These are phyloP conservation scores for Varecia variegata DNA, from an alignment of 2,797 vertebrate species.

Conservation along the genomic window DNA sequence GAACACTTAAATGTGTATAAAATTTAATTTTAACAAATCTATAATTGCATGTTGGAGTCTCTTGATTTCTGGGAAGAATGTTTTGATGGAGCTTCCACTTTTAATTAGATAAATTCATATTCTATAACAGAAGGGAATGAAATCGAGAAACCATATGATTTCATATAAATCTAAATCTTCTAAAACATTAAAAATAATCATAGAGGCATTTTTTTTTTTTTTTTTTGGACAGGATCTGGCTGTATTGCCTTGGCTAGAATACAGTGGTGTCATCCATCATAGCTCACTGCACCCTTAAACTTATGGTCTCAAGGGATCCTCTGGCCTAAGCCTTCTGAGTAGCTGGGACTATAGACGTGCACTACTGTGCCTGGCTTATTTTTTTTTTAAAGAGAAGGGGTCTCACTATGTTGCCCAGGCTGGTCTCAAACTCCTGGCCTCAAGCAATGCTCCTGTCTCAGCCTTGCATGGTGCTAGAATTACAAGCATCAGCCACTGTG, in stretches of 20 bases:
- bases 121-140: neutral
- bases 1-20: neutral
- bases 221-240: neutral
- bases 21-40: conserved; percentile 29
- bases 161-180: conserved; percentile 30
- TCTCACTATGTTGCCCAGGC: neutral
- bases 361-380: neutral
- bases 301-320: neutral
- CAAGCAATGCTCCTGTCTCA: neutral
- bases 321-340: neutral
- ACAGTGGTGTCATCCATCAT: too few relatives aligned
- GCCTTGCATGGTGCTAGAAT: neutral
- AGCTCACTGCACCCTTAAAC: neutral
- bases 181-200: neutral
- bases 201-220: neutral
- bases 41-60: conserved; percentile 27
- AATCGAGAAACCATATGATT: conserved; percentile 8
- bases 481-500: neutral
- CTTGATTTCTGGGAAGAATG: conserved; percentile 39
- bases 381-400: neutral
- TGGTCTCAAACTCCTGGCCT: neutral
- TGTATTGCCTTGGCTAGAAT: neutral
- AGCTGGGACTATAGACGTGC: neutral
- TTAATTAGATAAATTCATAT: conserved; percentile 55
- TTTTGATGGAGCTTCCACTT: neutral